Base-by-base conservation (phyloP, 2,113 vertebrate species). In the Pachyramphus minor region DNA sequence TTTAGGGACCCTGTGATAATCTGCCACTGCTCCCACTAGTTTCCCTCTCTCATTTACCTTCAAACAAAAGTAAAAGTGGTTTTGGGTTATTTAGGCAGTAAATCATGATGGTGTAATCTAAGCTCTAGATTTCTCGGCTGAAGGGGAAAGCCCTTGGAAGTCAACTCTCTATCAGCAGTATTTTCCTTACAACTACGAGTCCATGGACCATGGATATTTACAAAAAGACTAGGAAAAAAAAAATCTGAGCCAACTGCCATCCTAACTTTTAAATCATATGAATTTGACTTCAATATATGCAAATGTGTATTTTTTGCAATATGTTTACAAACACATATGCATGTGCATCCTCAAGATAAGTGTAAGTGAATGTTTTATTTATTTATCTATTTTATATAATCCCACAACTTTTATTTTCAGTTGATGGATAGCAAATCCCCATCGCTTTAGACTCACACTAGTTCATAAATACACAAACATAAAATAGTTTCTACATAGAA, bases 71-170 rank as follows among this genome's bases (percentile, higher is more conserved):
- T 33, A 58, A 47, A 79, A 50, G 28, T 33, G 31, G 2, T 5
- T 31, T 49, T 80, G 6, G 5, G 6, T 53, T 67, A 44, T 28
- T 68, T 11, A 50, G 19, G 19, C 45, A 76, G 8, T 75, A 64
- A 87, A 19, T 9, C 0, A 7, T 16, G 15, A 14, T 4, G 37
- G 1, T 3, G 11, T 45, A 31, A 56, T 30, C 3, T 24, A 37
- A 69, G 6, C 8, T 10, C 6, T 47, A 52, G 8, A 56, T 42
- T 66, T 9, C 18, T 53, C 24, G 78, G 1, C 4, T 53, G 12
- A 10, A 49, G 3, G 3, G 14, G 4, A 17, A 69, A 31, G 1
- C 13, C 10, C 20, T 56, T 20, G 23, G 8, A 77, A 56, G 2
- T 2, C 28, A 53, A 5, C 0, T 1, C 11, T 42, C 11, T 14